Conservation (phyloP, 1,140 invertebrate species). For the Galleria mellonella region DNA sequence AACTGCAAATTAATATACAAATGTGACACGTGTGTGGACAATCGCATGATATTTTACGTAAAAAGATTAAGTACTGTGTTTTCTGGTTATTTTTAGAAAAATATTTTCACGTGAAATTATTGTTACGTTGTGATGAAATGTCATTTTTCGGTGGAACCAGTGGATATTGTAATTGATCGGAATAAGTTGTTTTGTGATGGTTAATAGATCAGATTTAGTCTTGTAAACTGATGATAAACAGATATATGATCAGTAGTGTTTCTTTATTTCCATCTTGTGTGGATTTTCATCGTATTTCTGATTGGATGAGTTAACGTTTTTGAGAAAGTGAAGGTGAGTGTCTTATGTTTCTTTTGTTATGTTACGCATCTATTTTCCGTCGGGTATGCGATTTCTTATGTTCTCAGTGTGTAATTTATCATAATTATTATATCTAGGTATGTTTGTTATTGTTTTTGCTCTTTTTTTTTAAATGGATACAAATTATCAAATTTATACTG, state of each 20-base stretch:
- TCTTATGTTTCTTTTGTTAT: constrained; percentile 46
- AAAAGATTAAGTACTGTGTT: too few relatives aligned
- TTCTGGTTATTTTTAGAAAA: too few relatives aligned
- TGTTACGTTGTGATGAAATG: constrained; percentile 56
- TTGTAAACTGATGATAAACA: constrained; percentile 34
- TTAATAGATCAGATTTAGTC: constrained; percentile 38
- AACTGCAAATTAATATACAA: too few relatives aligned
- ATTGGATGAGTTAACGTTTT: constrained; percentile 55
- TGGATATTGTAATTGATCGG: too few relatives aligned
- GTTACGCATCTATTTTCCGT: not conserved
- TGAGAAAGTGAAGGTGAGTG: constrained; percentile 40
- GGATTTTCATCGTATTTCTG: constrained; percentile 8
- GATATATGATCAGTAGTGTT: constrained; percentile 17
- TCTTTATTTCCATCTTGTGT: constrained; percentile 8
- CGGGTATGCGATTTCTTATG: not conserved
- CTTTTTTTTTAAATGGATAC: too few relatives aligned
- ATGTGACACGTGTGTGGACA: too few relatives aligned
- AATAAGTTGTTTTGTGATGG: constrained; percentile 52
- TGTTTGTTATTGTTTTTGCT: too few relatives aligned
- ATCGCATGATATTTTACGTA: not conserved
- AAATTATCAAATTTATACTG: too few relatives aligned
- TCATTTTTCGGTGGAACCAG: constrained; percentile 60
- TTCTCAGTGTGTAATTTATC: not conserved
- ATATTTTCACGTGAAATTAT: constrained; percentile 5
- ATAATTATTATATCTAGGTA: too few relatives aligned